A percentile compares a stretch with the other conserved stretches of the same genome.
Evolutionary conservation across 2,797 vertebrate species (phyloP).

Genomic region (Euphonia xanthogaster): DNA sequence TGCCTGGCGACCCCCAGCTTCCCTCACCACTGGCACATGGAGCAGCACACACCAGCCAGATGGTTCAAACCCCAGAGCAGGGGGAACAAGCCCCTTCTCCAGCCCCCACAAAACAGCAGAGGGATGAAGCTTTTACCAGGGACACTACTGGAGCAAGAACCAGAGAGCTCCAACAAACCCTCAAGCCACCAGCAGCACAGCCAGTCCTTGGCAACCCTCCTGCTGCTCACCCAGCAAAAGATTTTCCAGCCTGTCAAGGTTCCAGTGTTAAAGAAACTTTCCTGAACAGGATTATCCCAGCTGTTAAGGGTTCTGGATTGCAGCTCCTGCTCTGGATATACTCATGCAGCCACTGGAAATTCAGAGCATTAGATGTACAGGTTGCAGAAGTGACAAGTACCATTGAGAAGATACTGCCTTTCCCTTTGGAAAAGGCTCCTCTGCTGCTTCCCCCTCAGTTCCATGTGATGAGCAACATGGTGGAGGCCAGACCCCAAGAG

Average conservation of each 20-base stretch:
- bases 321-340: background rate
- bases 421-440: background rate
- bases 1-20: fast-evolving
- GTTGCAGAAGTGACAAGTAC: fast-evolving
- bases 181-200: fast-evolving
- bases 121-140: background rate
- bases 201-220: background rate
- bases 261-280: too few relatives aligned
- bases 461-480: fast-evolving
- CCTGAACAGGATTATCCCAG: background rate
- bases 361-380: background rate
- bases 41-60: fast-evolving
- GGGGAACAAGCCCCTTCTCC: background rate
- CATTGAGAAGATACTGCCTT: background rate
- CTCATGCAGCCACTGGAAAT: background rate
- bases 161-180: background rate
- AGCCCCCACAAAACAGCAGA: background rate
- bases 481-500: background rate
- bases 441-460: background rate
- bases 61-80: background rate
- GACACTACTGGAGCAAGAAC: background rate
- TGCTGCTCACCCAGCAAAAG: background rate
- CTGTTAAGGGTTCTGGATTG: background rate
- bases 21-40: background rate
- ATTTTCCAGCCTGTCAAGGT: background rate